A percentile compares a stretch with the other conserved stretches of the same genome.
These are phyloP conservation scores for Marmota flaviventris DNA, from an alignment of 2,113 vertebrate species.

Conservation along the genomic window DNA sequence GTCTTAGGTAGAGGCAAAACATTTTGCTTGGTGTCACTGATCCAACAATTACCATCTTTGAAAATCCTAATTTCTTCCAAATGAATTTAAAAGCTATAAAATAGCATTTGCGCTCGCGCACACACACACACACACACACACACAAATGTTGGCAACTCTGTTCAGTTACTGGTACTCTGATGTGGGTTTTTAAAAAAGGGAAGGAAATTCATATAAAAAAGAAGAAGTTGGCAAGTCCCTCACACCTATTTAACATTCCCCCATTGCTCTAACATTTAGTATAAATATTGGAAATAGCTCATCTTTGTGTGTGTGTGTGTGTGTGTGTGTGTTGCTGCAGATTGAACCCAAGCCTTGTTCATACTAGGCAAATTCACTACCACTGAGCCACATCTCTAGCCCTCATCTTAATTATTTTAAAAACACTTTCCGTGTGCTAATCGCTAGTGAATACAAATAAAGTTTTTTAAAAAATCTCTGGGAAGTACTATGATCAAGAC, in stretches of 20 bases:
- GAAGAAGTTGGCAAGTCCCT: conserved; percentile 43
- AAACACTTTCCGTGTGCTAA: conserved; percentile 38
- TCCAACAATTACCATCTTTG: background rate
- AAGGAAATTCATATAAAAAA: conserved; percentile 70
- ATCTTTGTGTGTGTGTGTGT: background rate
- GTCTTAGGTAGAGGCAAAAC: conserved; percentile 32
- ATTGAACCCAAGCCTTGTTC: no score
- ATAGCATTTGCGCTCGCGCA: background rate
- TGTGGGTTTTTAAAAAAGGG: conserved; percentile 66
- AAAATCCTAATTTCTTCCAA: conserved; percentile 37
- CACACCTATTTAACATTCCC: conserved; percentile 36
- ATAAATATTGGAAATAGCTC: conserved; percentile 37
- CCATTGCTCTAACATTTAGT: conserved; percentile 23
- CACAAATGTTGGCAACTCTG: background rate
- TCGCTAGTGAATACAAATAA: background rate
- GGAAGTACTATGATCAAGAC: conserved; percentile 13
- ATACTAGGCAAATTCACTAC: no score
- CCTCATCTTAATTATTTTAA: background rate
- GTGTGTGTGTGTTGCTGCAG: no score
- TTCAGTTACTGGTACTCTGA: conserved; percentile 30
- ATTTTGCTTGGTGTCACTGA: background rate
- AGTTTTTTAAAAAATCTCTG: background rate
- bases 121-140: no score
- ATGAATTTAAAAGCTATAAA: conserved; percentile 57
- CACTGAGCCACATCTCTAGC: no score